Evolutionary conservation across 2,113 vertebrate species (phyloP).

Genomic region (Axis porcinus): DNA sequence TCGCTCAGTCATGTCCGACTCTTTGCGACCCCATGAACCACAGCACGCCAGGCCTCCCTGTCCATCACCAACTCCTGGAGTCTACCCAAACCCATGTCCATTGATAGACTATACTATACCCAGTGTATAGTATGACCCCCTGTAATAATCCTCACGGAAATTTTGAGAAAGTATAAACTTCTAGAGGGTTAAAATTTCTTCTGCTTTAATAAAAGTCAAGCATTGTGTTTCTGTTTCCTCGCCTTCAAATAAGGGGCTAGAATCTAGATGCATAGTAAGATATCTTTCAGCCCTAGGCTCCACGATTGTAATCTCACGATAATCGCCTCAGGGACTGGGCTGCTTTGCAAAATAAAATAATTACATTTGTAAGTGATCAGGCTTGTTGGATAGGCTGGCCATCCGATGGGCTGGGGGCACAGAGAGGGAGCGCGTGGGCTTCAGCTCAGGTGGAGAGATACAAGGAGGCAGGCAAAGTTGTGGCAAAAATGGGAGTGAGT

Average conservation of each 20-base stretch:
- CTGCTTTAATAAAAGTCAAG: slow-evolving; percentile 16
- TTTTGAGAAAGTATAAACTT: not conserved
- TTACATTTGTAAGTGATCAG: not conserved
- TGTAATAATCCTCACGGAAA: not conserved
- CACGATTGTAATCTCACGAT: not conserved
- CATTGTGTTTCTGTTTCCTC: not conserved
- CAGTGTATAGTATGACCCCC: not conserved
- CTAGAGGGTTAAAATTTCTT: not conserved
- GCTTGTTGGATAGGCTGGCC: not conserved
- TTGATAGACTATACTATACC: not conserved
- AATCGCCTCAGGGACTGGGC: not conserved
- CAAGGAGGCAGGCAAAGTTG: not conserved
- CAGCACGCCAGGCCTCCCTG: not conserved
- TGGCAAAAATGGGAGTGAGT: not conserved
- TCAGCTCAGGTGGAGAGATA: not conserved
- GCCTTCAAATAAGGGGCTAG: not conserved
- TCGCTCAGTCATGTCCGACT: not conserved
- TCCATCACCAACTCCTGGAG: not conserved
- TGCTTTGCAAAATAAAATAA: slow-evolving; percentile 37
- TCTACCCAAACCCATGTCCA: not conserved
- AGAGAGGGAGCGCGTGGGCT: not conserved
- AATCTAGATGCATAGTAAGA: not conserved
- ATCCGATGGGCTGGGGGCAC: not conserved
- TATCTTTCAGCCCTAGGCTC: not conserved
- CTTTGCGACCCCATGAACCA: not conserved